Evolutionary conservation across 2,113 vertebrate species (phyloP).

Genomic region (Cryptomyrus ogoouensis): DNA sequence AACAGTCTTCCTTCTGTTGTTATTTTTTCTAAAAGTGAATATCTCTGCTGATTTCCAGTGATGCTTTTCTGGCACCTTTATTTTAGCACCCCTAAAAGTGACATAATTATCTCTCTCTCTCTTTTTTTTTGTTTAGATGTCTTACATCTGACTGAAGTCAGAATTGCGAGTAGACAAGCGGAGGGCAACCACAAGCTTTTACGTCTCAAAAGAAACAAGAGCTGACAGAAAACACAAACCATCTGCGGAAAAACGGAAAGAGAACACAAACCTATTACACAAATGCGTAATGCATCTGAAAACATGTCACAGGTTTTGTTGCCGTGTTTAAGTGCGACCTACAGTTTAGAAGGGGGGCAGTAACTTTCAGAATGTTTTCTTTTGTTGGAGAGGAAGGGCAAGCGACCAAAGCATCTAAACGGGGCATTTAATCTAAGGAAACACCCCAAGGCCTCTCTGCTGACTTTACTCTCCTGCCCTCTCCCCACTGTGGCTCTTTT

Average conservation of each 20-base stretch:
- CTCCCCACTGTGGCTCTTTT: slow-evolving; percentile 58
- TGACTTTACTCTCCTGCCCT: slow-evolving; percentile 26
- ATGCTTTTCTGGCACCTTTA: background rate
- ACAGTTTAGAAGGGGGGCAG: background rate
- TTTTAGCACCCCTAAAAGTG: background rate
- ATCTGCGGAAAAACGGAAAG: background rate
- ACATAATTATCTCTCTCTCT: background rate
- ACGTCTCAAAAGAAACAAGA: background rate
- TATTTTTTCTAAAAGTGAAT: background rate
- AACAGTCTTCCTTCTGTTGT: background rate
- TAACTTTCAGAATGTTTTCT: background rate
- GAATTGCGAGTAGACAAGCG: background rate
- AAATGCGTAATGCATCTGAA: background rate
- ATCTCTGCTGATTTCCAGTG: background rate
- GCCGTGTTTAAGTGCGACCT: background rate
- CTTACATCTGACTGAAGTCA: background rate
- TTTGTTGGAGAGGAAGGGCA: background rate
- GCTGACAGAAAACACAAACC: background rate
- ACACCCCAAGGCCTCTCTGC: slow-evolving; percentile 23
- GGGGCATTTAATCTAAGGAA: slow-evolving; percentile 8
- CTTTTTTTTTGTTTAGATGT: background rate
- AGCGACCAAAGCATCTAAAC: background rate
- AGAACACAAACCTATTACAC: background rate
- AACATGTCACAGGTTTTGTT: background rate
- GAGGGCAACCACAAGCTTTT: background rate